Percentiles rank a stretch among this genome's conserved stretches.
These are phyloP conservation scores for Caenorhabditis parvicauda DNA, from an alignment of 2,888 invertebrate species.

Conservation along the genomic window DNA sequence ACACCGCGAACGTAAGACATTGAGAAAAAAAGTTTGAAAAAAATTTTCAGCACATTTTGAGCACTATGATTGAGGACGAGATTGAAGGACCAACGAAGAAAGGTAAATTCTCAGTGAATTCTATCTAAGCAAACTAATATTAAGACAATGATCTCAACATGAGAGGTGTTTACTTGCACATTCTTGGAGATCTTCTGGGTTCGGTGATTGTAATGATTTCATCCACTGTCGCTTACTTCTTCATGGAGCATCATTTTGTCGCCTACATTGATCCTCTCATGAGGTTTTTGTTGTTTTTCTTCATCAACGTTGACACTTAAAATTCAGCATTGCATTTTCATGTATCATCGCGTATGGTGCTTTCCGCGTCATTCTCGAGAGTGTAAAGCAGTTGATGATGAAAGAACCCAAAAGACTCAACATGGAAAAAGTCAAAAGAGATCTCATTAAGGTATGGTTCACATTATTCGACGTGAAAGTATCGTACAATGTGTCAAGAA, in stretches of 20 bases:
- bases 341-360: constrained; percentile 37
- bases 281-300: constrained; percentile 56
- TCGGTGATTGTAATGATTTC: constrained; percentile 86
- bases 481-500: no score
- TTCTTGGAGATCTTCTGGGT: constrained; percentile 93
- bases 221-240: constrained; percentile 72
- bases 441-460: constrained; percentile 41
- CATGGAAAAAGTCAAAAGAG: constrained; percentile 63
- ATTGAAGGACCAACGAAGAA: not conserved
- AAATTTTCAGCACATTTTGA: constrained; percentile 11
- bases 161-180: constrained; percentile 98
- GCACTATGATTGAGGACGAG: constrained; percentile 9
- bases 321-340: constrained; percentile 28
- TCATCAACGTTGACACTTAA: not conserved
- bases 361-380: constrained; percentile 74
- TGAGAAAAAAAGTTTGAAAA: not conserved
- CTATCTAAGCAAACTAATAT: no score
- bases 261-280: constrained; percentile 91
- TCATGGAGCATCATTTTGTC: constrained; percentile 67
- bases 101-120: no score
- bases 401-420: constrained; percentile 97
- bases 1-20: not conserved
- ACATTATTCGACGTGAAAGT: no score
- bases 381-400: constrained; percentile 88
- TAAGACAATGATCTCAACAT: constrained; percentile 88